Evolutionary conservation across 2,113 vertebrate species (phyloP), one percentile per base, ranked within the genome.

Genomic region (Mus musculus): DNA sequence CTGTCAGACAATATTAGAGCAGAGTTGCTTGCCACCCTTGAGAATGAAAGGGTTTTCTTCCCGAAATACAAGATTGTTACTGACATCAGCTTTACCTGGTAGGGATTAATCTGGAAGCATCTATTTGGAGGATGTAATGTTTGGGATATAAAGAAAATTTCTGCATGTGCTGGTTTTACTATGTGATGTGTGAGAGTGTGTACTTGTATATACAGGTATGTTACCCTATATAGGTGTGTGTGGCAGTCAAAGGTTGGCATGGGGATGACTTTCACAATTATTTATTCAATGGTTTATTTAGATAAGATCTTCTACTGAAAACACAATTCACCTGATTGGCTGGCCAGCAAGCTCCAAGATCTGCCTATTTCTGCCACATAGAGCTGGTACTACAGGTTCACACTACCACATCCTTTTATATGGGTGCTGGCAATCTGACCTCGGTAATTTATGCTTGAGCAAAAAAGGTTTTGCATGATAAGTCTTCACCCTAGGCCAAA

Each of bases 1-100:
- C 98, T 98, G 98, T 98, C 98, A 98, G 97, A 98, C 97, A 98
- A 97, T 98, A 98, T 98, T 98, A 98, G 97, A 96, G 96, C 97
- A 98, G 96, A 98, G 97, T 98, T 96, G 97, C 95, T 98, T 98
- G 98, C 96, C 24, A 90, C 97, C 91, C 93, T 98, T 98, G 97
- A 98, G 97, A 97, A 96, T 87, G 95, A 98, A 97, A 97, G 75
- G 24, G 96, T 96, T 96, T 67, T 75, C 81, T 98, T 95, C 91
- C 96, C 96, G 98, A 98, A 98, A 98, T 98, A 97, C 98, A 98
- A 98, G 89, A 97, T 73, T 84, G 5, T 82, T 97, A 65, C 84
- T 93, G 94, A 98, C 98, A 98, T 98, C 95, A 98, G 95, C 93
- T 98, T 98, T 97, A 93, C 93, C 98, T 98, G 99, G 98, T 98